Conservation (phyloP, 1,140 invertebrate species). For the Homarus americanus region DNA sequence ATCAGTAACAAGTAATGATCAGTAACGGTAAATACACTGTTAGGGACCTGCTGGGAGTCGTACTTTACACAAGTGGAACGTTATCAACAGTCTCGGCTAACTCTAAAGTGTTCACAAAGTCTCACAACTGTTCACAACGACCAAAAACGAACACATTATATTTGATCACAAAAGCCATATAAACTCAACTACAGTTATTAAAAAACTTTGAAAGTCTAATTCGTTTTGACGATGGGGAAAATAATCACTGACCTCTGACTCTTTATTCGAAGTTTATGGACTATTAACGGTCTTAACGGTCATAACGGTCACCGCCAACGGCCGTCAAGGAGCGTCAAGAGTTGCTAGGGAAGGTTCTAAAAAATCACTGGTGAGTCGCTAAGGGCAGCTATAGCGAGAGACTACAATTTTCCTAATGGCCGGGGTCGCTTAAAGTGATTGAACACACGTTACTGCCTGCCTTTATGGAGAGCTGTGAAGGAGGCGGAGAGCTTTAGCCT, state of each 20-base stretch:
- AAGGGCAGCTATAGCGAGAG: slow-evolving; percentile 34
- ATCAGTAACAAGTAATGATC: no score
- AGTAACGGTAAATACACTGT: no score
- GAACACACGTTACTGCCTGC: slow-evolving; percentile 23
- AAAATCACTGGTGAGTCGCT: slow-evolving; percentile 48
- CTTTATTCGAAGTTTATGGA: not conserved
- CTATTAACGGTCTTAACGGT: not conserved
- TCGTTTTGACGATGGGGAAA: not conserved
- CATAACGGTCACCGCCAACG: slow-evolving; percentile 13
- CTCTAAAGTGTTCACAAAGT: no score
- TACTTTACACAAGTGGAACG: no score
- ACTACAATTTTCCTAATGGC: slow-evolving; percentile 63
- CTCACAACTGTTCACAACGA: no score
- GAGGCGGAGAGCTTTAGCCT: not conserved
- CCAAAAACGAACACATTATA: no score
- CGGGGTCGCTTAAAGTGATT: slow-evolving; percentile 53
- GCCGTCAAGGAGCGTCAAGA: slow-evolving; percentile 27
- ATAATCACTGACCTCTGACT: not conserved
- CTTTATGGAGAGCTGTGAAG: slow-evolving; percentile 50
- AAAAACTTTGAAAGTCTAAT: not conserved
- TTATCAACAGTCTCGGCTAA: no score
- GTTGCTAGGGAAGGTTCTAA: slow-evolving; percentile 28
- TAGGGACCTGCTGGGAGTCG: no score
- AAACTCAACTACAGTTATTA: no score
- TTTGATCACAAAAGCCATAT: no score